Percentiles rank a stretch among this genome's conserved stretches.
phyloP scores from a whole-genome alignment of 1,140 invertebrate species.

The Bombus breviceps region DNA sequence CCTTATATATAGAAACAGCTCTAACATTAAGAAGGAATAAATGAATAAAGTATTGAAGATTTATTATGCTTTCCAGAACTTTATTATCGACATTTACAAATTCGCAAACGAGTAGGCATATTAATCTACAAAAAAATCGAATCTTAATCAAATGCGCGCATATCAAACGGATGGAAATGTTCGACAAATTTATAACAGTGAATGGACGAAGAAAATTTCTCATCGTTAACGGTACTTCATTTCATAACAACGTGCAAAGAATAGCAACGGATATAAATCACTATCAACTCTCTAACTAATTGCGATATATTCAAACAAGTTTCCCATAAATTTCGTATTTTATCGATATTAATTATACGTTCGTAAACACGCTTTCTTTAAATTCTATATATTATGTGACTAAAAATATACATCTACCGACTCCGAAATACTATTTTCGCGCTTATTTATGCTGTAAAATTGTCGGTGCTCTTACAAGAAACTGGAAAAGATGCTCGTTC shows the following conservation, averaged over 20 bases:
- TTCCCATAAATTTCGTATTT: background rate
- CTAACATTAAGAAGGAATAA: background rate
- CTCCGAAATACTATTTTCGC: background rate
- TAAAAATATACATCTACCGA: background rate
- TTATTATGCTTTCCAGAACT: background rate
- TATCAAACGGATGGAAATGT: background rate
- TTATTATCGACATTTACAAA: slow-evolving; percentile 3
- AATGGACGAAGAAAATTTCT: slow-evolving; percentile 5
- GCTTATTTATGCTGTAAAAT: background rate
- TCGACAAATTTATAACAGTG: slow-evolving; percentile 18
- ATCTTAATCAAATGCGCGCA: background rate
- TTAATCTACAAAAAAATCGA: slow-evolving; percentile 12
- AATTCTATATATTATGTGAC: background rate
- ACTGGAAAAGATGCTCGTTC: background rate
- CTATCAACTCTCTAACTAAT: background rate
- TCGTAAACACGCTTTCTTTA: background rate
- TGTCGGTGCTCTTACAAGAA: background rate
- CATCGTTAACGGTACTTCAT: slow-evolving; percentile 14
- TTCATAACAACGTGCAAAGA: background rate
- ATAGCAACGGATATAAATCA: slow-evolving; percentile 2
- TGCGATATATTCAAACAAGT: background rate
- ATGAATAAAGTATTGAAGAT: background rate
- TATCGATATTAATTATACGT: background rate
- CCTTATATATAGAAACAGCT: background rate
- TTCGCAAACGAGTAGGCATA: background rate